Evolutionary conservation across 2,113 vertebrate species (phyloP).

Genomic region (Capricornis sumatraensis): DNA sequence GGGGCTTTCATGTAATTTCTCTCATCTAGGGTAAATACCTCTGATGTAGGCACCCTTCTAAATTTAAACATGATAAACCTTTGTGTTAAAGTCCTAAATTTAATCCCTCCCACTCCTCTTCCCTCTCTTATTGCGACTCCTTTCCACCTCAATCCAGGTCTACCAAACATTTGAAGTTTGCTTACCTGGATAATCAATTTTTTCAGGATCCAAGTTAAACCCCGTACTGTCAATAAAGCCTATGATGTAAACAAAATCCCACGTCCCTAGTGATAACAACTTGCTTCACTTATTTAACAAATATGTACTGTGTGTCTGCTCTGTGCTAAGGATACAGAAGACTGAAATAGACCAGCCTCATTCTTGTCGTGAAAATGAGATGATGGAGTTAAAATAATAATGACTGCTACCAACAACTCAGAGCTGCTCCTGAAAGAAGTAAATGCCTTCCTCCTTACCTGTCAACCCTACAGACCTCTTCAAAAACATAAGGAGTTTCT

Average conservation of each 20-base stretch:
- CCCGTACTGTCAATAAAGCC: neutral
- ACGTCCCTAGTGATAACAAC: neutral
- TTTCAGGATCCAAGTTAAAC: neutral
- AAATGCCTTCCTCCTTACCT: neutral
- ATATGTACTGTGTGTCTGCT: neutral
- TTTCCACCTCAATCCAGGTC: neutral
- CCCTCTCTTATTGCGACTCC: neutral
- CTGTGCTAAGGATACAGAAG: neutral
- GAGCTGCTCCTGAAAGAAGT: neutral
- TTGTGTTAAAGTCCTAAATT: neutral
- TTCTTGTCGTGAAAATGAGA: neutral
- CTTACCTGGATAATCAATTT: neutral
- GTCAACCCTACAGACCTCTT: neutral
- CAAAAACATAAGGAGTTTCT: neutral
- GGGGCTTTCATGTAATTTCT: neutral
- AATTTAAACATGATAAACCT: neutral
- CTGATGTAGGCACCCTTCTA: neutral
- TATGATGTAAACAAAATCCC: neutral
- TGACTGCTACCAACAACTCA: neutral
- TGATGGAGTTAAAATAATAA: neutral
- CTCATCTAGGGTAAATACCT: neutral
- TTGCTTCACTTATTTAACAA: neutral
- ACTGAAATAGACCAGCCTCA: neutral
- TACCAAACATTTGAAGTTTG: neutral
- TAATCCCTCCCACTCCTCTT: neutral